Base-by-base conservation (phyloP, 2,888 invertebrate species). In the Microchrysa polita region DNA sequence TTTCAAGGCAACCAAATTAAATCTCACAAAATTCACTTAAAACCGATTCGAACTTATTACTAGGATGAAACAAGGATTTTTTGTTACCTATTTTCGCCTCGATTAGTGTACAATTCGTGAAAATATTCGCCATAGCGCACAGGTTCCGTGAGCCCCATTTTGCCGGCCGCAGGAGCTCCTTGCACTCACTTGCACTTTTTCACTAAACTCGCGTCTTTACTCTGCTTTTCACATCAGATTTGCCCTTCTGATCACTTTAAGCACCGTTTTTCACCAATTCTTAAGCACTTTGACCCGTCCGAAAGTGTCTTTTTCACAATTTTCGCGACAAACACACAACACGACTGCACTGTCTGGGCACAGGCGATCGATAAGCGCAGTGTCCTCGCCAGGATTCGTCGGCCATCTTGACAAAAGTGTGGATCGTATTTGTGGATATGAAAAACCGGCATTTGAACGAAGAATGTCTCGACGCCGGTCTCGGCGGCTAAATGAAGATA, bases 101-200 rank as follows among this genome's bases (percentile, higher is more conserved):
- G 82, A 78, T 81, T 82, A 9, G 84, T 83, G 74, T 83, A 85
- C 67, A 85, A 78, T 78, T 85, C 84, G 76, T 85, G 84, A 77
- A 85, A 85, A 79, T 85, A 80, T 80, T 83, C 85, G 67, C 85
- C 85, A 80, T 85, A 85, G 80, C 84, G 83, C 44, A 81, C 77
- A 40, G 85, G 84, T 80, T 84, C 83, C 67, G 84, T 79, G 74
- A 84, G 78, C 53, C 84, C 83, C 78, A 85, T 77, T 34, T 34
- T 7, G 7, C 27, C 27, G 72, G 65, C 65, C 2, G 23, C 12
- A 23, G n/a, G 23, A 14, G 18, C 10, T 53, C 34, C 53, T n/a
- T n/a, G 18, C 53, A 27, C n/a, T 22, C 67, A 52, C 67, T 34
- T 9, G 18, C 67, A 48, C 67, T 52, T 53, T 53, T 67, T 7